Conservation (phyloP, 2,797 vertebrate species). For the Neomorphus geoffroyi region DNA sequence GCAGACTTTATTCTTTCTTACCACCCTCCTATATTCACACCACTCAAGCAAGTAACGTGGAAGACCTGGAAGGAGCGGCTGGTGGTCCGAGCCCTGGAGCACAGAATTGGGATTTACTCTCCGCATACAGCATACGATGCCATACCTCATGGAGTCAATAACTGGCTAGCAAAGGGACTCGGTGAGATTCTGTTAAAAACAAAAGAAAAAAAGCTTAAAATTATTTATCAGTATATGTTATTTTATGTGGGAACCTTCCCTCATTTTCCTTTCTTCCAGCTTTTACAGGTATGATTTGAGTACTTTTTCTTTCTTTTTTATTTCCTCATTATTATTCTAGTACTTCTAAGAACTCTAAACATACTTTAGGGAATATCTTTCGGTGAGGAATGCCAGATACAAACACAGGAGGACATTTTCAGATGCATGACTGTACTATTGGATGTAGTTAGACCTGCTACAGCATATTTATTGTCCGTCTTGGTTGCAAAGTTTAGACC, state of each 20-base stretch:
- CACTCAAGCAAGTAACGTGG: conserved; percentile 86
- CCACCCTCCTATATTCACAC: conserved; percentile 90
- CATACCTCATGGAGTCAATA: conserved; percentile 86
- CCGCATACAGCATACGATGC: conserved; percentile 93
- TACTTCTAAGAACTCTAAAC: not conserved
- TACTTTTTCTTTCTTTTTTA: no score
- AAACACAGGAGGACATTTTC: not conserved
- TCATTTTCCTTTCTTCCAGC: not conserved
- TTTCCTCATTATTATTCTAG: not conserved
- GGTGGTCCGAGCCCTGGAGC: conserved; percentile 86
- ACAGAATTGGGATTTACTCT: conserved; percentile 89
- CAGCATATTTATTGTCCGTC: not conserved
- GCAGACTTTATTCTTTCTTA: conserved; percentile 91
- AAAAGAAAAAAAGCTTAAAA: not conserved
- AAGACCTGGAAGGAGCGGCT: conserved; percentile 89
- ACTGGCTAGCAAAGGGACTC: conserved; percentile 88
- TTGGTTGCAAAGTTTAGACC: not conserved
- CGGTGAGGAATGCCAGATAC: not conserved
- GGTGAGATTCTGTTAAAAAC: conserved; percentile 78
- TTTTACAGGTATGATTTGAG: not conserved
- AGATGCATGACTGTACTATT: not conserved
- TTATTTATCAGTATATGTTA: not conserved
- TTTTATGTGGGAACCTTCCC: not conserved
- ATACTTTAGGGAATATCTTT: not conserved
- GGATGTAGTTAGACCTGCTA: not conserved